A percentile compares a stretch with the other conserved stretches of the same genome.
These are phyloP conservation scores for Dipodomys merriami DNA, from an alignment of 2,113 vertebrate species.

Conservation along the genomic window DNA sequence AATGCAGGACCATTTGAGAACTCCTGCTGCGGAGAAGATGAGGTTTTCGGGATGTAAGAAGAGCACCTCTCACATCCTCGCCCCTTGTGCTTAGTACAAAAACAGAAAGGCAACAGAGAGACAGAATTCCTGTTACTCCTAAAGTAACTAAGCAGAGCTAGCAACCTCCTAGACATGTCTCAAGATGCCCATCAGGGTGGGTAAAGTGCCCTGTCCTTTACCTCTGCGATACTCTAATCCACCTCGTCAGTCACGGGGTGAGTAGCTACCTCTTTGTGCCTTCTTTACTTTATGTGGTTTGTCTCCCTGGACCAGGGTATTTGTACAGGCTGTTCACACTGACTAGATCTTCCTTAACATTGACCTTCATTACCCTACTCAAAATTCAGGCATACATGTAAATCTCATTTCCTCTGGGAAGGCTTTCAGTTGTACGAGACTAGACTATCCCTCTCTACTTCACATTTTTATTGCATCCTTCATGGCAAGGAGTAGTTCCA, in stretches of 20 bases:
- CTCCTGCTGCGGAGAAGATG: conserved; percentile 70
- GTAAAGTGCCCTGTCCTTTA: not conserved
- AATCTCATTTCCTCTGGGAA: conserved; percentile 43
- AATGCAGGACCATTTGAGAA: conserved; percentile 16
- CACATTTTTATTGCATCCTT: not conserved
- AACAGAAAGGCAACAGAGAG: not conserved
- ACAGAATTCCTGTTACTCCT: not conserved
- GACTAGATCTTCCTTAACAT: not conserved
- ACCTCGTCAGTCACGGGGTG: not conserved
- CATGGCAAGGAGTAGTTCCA: not conserved
- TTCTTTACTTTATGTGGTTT: not conserved
- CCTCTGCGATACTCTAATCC: not conserved
- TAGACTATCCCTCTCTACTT: not conserved
- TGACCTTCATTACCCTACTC: not conserved
- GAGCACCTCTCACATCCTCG: conserved; percentile 26
- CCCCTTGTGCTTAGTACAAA: conserved; percentile 50
- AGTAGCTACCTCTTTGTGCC: not conserved
- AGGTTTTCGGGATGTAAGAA: conserved; percentile 68
- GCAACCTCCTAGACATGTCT: conserved; percentile 6
- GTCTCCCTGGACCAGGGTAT: not conserved
- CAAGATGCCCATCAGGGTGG: not conserved
- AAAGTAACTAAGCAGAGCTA: not conserved
- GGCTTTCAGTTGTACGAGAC: not conserved
- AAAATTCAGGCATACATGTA: conserved; percentile 30
- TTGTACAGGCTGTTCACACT: not conserved